Evolutionary conservation across 2,888 invertebrate genomes (phyloP).

Genomic region (Mystacides longicornis): DNA sequence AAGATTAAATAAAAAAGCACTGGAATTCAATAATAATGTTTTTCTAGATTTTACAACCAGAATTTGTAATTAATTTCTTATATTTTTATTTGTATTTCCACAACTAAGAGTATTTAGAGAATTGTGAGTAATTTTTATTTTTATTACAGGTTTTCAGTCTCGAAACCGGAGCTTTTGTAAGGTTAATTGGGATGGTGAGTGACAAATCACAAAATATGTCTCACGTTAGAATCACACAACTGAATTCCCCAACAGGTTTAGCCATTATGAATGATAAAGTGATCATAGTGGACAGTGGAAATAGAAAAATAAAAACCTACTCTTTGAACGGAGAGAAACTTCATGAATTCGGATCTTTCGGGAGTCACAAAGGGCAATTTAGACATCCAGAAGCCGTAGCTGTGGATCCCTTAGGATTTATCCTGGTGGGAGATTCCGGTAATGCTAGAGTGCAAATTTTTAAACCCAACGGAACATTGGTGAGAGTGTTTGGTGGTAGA

Average conservation of each 20-base stretch:
- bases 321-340: conserved; percentile 49
- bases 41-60: too few species aligned
- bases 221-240: conserved; percentile 43
- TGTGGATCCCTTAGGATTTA: conserved; percentile 64
- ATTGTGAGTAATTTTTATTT: background rate
- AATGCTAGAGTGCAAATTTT: conserved; percentile 72
- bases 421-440: conserved; percentile 72
- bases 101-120: too few species aligned
- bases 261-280: conserved; percentile 52
- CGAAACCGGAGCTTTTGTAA: conserved; percentile 52
- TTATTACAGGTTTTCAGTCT: conserved; percentile 43
- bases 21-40: too few species aligned
- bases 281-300: conserved; percentile 61
- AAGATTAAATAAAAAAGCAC: too few species aligned
- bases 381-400: conserved; percentile 66
- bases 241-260: conserved; percentile 66
- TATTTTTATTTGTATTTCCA: too few species aligned
- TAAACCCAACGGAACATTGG: conserved; percentile 59
- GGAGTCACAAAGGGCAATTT: conserved; percentile 61
- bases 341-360: conserved; percentile 58
- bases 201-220: conserved; percentile 32
- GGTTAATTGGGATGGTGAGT: conserved; percentile 51
- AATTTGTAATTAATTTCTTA: too few species aligned
- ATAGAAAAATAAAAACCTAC: conserved; percentile 59
- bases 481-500: conserved; percentile 56